These are phyloP conservation scores for Neodon shergylaensis DNA, from an alignment of 2,113 vertebrate genomes.

Conservation along the genomic window DNA sequence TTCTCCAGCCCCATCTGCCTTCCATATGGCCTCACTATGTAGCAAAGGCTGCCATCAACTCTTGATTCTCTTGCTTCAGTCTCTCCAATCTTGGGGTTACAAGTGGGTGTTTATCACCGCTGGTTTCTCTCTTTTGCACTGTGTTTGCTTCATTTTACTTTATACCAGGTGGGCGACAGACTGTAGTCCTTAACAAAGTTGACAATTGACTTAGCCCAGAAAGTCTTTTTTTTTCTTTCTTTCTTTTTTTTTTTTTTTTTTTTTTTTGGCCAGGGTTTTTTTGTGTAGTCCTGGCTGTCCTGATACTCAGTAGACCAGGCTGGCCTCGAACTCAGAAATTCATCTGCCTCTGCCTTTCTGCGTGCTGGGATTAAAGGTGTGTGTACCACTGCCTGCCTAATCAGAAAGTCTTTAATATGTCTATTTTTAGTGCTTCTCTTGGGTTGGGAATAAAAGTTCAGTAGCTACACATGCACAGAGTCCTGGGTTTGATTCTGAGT, in stretches of 20 bases:
- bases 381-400: neutral
- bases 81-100: neutral
- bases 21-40: no score
- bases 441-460: neutral
- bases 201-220: neutral
- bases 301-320: neutral
- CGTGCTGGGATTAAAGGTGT: neutral
- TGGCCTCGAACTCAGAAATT: neutral
- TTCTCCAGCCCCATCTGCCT: no score
- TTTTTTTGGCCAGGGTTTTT: neutral
- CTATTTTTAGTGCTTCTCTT: neutral
- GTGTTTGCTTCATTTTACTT: constrained; percentile 82
- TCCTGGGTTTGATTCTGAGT: neutral
- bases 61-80: neutral
- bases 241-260: neutral
- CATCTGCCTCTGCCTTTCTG: neutral
- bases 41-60: neutral
- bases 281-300: neutral
- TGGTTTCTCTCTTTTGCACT: constrained; percentile 48
- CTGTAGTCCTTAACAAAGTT: constrained; percentile 81
- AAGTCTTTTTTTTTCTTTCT: neutral
- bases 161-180: constrained; percentile 79
- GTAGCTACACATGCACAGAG: neutral
- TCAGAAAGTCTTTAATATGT: neutral
- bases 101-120: no score